Base-by-base conservation (phyloP, 2,888 invertebrate species). In the Ephialtes manifestator region DNA sequence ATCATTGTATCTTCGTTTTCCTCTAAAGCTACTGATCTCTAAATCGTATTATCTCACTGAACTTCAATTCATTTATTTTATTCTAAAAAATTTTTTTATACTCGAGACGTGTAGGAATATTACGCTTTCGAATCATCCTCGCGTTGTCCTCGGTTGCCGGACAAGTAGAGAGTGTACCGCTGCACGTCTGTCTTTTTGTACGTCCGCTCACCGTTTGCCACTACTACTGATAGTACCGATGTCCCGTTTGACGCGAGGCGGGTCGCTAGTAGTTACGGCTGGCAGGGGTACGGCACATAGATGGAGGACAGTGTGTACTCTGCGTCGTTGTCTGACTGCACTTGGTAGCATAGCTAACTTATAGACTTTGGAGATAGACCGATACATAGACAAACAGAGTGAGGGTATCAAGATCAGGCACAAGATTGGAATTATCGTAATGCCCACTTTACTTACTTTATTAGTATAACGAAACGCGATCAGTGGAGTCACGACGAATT, bases 81-180 rank as follows among this genome's bases (percentile, higher is more conserved):
- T 24, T 24, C 2, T 24, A n/a, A 39, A 11, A 4, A 31, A 60
- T 60, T 15, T 13, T 10, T 39, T 8, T 18, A 11, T 2, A 63
- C 10, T n/a, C 0, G 15, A 63, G 15, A n/a, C 35, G 5, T n/a
- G 3, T 35, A 60, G 31, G 15, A 31, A 31, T 20, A 24, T 43
- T 39, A 15, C 15, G 24, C 1, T 8, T 58, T 43, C 4, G 4
- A 63, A 46, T 39, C n/a, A 48, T 60, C 46, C 46, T 63, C 60
- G 74, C 60, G 74, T 63, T 31, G 5, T 20, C 55, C 46, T 55
- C 65, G 43, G 55, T 63, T 65, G 31, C 35, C 39, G 58, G 46
- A 10, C 81, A 35, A 46, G 67, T 60, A 48, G 60, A 84, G 20
- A 75, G 83, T 76, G 76, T 67, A 48, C 71, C 72, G 74, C 71